Evolutionary conservation across 2,113 vertebrate species (phyloP), one percentile per base, ranked within the genome.

Genomic region (Corapipo altera): DNA sequence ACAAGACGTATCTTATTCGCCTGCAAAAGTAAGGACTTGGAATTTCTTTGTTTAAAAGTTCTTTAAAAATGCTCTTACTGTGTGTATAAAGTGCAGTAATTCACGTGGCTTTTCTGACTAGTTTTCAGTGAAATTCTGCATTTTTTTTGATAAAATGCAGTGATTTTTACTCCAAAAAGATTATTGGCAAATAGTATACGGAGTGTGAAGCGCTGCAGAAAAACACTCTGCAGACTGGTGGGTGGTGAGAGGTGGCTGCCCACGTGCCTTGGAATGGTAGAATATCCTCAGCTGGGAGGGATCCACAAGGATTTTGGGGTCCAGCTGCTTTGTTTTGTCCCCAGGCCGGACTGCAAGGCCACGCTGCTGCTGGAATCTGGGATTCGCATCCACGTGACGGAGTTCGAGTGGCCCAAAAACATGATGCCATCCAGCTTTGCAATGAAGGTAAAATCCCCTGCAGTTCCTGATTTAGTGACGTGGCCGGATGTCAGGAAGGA

Each of bases 361-460:
- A 97, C 99, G 4, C 97, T 99, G 87, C 98, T 99, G 94, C 95
- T 99, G 21, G 99, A 99, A 62, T 99, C 99, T 5, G 99, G 99
- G 6, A 99, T 98, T 49, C 98, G 99, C 57, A 98, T 99, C 85
- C 99, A 99, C 97, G 98, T 98, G 2, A 99, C 99, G 2, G 99
- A 99, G 95, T 99, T 99, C 12, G 99, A 99, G 93, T 99, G 99
- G 99, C 99, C 99, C 2, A 99, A 99, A 95, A 99, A 99, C 95
- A 96, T 99, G 97, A 99, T 99, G 99, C 99, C 99, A 0, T 99
- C 99, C 3, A 98, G 99, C 89, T 99, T 99, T 97, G 99, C 99
- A 15, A 99, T 99, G 99, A 99, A 99, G 98, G 99, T 99, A 97
- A 98, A 87, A n/a, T 20, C 39, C 24, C 6, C 30, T 18, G 2